Percentiles rank a stretch among this genome's conserved stretches.
These are phyloP conservation scores for Ecliptopera silaceata DNA, from an alignment of 2,888 invertebrate genomes.

Conservation along the genomic window DNA sequence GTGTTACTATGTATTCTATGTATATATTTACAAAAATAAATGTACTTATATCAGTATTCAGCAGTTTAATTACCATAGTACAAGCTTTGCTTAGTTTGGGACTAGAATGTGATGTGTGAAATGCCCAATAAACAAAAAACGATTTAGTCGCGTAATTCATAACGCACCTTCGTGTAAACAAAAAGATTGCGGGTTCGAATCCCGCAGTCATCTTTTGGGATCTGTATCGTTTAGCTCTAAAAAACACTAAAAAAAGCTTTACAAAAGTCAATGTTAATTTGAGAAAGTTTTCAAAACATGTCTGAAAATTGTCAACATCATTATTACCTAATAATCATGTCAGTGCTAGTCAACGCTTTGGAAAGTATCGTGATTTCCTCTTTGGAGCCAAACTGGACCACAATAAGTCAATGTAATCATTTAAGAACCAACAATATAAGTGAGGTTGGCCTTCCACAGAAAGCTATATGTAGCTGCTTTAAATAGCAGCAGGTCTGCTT, in stretches of 20 bases:
- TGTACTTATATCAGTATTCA: no score
- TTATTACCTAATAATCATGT: constrained; percentile 38
- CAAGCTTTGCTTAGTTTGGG: no score
- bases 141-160: no score
- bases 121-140: no score
- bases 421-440: constrained; percentile 17
- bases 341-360: constrained; percentile 23
- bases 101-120: no score
- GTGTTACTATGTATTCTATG: no score
- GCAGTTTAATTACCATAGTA: no score
- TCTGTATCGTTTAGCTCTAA: neutral
- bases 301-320: constrained; percentile 11
- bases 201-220: neutral
- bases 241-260: no score
- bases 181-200: neutral
- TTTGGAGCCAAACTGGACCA: constrained; percentile 43
- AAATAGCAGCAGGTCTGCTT: no score
- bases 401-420: constrained; percentile 24
- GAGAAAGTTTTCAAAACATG: constrained; percentile 21
- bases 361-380: constrained; percentile 71
- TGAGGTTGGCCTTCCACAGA: neutral
- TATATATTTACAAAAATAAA: no score
- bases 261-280: constrained; percentile 7
- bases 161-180: no score
- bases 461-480: neutral